phyloP scores from a whole-genome alignment of 2,113 vertebrate species.

The Cricetomys ansorgei region DNA sequence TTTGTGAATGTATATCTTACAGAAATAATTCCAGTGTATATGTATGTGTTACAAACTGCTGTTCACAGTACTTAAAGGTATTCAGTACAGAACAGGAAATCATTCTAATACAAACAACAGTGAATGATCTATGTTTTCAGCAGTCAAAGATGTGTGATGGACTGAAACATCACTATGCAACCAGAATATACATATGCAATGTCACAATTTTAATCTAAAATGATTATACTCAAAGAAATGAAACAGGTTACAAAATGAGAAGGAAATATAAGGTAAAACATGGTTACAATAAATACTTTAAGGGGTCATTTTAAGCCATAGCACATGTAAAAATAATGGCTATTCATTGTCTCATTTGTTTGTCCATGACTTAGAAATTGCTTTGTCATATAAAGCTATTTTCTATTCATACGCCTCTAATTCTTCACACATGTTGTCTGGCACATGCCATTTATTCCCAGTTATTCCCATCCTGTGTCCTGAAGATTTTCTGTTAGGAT shows the following conservation, averaged over 20 bases:
- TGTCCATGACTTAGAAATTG: neutral
- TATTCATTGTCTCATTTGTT: neutral
- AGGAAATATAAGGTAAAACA: neutral
- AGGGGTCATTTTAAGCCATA: neutral
- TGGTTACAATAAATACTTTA: neutral
- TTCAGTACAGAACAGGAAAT: neutral
- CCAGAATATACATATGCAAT: neutral
- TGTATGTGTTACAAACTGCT: neutral
- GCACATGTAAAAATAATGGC: neutral
- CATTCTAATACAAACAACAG: neutral
- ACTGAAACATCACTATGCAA: neutral
- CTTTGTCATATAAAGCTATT: constrained; percentile 21
- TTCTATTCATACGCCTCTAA: neutral
- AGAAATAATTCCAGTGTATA: no score
- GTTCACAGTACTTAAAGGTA: neutral
- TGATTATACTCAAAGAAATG: neutral
- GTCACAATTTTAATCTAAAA: neutral
- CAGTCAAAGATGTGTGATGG: neutral
- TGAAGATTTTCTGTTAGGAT: neutral
- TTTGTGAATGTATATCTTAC: no score
- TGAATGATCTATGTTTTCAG: neutral
- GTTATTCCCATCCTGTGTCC: no score
- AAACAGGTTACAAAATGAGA: neutral
- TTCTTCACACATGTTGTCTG: neutral
- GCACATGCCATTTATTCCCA: neutral